Conservation (phyloP, 2,888 invertebrate species). For the Drosophila mayaguana region DNA sequence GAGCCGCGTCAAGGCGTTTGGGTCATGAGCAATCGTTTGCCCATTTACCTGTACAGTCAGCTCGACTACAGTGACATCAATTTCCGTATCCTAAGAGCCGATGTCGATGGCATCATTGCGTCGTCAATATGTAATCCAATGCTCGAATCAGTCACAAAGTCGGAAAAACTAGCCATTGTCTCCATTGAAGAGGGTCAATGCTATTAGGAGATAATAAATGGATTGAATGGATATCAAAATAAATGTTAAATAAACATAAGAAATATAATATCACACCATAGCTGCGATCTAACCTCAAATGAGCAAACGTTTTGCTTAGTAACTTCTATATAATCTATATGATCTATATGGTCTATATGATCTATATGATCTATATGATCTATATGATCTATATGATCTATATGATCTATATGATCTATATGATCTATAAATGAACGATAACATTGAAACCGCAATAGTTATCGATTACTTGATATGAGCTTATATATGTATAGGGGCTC, state of each 20-base stretch:
- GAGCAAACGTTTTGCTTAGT: too few relatives aligned
- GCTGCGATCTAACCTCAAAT: too few relatives aligned
- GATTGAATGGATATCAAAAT: not conserved
- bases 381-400: too few relatives aligned
- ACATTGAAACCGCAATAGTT: too few relatives aligned
- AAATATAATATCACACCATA: not conserved
- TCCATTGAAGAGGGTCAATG: slow-evolving; percentile 69
- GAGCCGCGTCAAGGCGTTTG: slow-evolving; percentile 89
- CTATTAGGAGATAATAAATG: slow-evolving; percentile 30
- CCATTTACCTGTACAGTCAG: slow-evolving; percentile 89
- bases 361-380: too few relatives aligned
- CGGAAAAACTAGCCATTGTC: slow-evolving; percentile 31
- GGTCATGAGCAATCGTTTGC: slow-evolving; percentile 91
- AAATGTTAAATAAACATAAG: not conserved
- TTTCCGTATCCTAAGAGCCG: slow-evolving; percentile 90
- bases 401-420: too few relatives aligned
- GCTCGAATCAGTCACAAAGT: not conserved
- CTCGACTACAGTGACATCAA: slow-evolving; percentile 89
- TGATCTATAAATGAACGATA: too few relatives aligned
- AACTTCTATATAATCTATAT: too few relatives aligned
- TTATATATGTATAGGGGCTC: too few relatives aligned
- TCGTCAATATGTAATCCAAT: slow-evolving; percentile 90
- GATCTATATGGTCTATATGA: too few relatives aligned
- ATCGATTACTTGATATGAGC: too few relatives aligned
- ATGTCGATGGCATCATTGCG: slow-evolving; percentile 87